phyloP scores from a whole-genome alignment of 2,113 vertebrate genomes.

The Albula glossodonta region DNA sequence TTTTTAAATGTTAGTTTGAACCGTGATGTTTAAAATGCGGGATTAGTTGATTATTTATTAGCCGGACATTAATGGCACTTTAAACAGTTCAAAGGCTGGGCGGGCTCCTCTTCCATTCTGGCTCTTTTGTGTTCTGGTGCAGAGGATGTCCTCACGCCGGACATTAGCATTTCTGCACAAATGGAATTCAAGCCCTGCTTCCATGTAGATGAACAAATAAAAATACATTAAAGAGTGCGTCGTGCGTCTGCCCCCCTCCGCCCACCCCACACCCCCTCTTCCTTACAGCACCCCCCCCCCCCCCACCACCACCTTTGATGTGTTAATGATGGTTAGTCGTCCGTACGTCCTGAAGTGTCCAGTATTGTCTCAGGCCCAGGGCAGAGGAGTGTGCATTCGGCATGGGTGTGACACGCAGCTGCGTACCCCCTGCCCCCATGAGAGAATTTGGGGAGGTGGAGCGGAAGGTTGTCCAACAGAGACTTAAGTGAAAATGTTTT shows the following conservation, averaged over 20 bases:
- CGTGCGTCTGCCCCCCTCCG: slow-evolving; percentile 64
- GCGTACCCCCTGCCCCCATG: slow-evolving; percentile 33
- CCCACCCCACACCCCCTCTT: slow-evolving; percentile 51
- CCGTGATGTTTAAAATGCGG: slow-evolving; percentile 66
- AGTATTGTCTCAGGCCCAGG: slow-evolving; percentile 69
- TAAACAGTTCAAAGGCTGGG: slow-evolving; percentile 81
- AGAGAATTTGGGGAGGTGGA: not conserved
- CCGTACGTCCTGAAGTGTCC: slow-evolving; percentile 78
- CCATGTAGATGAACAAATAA: slow-evolving; percentile 77
- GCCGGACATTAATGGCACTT: slow-evolving; percentile 75
- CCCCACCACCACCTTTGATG: slow-evolving; percentile 83
- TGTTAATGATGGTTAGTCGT: slow-evolving; percentile 81
- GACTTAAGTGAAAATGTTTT: too few species aligned
- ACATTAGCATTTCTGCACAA: slow-evolving; percentile 86
- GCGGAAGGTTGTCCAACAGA: not conserved
- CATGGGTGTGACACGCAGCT: slow-evolving; percentile 44
- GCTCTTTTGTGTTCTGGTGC: slow-evolving; percentile 68
- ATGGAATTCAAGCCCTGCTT: slow-evolving; percentile 76
- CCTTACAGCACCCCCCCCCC: slow-evolving; percentile 66
- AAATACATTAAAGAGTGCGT: slow-evolving; percentile 86
- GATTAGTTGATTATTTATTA: slow-evolving; percentile 83
- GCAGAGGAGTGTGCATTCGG: slow-evolving; percentile 56
- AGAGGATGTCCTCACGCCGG: slow-evolving; percentile 77
- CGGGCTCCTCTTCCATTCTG: slow-evolving; percentile 60
- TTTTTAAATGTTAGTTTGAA: slow-evolving; percentile 61